Conservation (phyloP, 2,113 vertebrate species). For the Orycteropus afer region DNA sequence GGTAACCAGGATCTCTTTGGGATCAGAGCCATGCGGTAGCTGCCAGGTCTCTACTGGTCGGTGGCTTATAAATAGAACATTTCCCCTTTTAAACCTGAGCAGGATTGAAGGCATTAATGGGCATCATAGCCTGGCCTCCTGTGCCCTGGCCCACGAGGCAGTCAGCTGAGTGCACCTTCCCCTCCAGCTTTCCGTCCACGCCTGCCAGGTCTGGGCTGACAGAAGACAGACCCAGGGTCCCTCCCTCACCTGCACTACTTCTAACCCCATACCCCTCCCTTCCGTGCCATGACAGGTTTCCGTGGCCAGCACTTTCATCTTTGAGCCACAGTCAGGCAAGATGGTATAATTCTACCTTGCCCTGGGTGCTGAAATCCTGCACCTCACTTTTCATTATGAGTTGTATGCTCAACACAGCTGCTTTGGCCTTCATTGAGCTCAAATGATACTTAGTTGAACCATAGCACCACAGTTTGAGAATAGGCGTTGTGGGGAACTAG, state of each 20-base stretch:
- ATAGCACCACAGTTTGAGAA: not conserved
- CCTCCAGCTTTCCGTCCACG: slow-evolving; percentile 50
- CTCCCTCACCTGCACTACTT: not conserved
- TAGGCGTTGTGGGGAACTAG: not conserved
- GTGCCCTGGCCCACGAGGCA: slow-evolving; percentile 66
- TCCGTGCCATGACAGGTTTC: not conserved
- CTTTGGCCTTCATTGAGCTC: not conserved
- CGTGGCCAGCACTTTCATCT: not conserved
- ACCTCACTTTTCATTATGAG: not conserved
- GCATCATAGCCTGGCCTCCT: not conserved
- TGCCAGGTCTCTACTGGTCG: slow-evolving; percentile 66
- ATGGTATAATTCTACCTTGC: not conserved
- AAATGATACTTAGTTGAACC: slow-evolving; percentile 26
- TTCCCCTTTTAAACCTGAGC: slow-evolving; percentile 77
- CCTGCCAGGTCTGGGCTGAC: slow-evolving; percentile 53
- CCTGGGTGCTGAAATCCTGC: not conserved
- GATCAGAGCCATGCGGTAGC: slow-evolving; percentile 63
- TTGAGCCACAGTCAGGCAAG: not conserved
- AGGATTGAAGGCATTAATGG: slow-evolving; percentile 37
- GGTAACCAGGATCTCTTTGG: slow-evolving; percentile 70
- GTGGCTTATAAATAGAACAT: slow-evolving; percentile 76
- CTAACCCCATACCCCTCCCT: not conserved
- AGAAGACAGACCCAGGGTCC: not conserved
- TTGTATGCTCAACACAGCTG: not conserved
- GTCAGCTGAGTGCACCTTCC: slow-evolving; percentile 66